Evolutionary conservation across 2,797 vertebrate genomes (phyloP).

Genomic region (Acanthurus lineatus): DNA sequence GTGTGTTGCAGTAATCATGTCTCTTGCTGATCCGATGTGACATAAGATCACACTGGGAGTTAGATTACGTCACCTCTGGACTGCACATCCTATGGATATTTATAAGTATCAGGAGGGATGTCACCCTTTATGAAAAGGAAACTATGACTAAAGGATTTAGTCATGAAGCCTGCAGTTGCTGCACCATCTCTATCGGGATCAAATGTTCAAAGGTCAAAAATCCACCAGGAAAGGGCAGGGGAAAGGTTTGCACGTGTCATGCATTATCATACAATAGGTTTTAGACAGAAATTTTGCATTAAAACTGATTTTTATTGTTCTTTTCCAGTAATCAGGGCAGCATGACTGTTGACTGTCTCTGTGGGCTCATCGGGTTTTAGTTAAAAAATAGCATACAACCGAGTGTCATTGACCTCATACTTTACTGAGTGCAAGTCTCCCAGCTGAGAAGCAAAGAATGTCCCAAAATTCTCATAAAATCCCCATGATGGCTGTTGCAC

Average conservation of each 20-base stretch:
- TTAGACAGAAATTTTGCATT: background rate
- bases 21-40: conserved; percentile 35
- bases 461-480: background rate
- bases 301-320: background rate
- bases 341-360: background rate
- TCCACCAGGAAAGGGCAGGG: background rate
- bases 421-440: background rate
- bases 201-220: conserved; percentile 11
- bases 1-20: background rate
- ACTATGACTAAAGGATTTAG: conserved; percentile 7
- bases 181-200: background rate
- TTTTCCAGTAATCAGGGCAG: background rate
- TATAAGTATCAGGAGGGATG: conserved; percentile 24
- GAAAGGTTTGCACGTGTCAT: background rate
- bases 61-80: conserved; percentile 44
- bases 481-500: background rate
- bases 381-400: background rate
- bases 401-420: conserved; percentile 2
- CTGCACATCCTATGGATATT: conserved; percentile 45
- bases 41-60: conserved; percentile 30
- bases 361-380: background rate
- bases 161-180: conserved; percentile 8
- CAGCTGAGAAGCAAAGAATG: background rate
- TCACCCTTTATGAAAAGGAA: conserved; percentile 36
- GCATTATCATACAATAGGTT: background rate